A percentile compares a stretch with the other conserved stretches of the same genome.
These are phyloP conservation scores for human (Homo sapiens) DNA, from an alignment of 2,113 vertebrate species.

Conservation along the genomic window DNA sequence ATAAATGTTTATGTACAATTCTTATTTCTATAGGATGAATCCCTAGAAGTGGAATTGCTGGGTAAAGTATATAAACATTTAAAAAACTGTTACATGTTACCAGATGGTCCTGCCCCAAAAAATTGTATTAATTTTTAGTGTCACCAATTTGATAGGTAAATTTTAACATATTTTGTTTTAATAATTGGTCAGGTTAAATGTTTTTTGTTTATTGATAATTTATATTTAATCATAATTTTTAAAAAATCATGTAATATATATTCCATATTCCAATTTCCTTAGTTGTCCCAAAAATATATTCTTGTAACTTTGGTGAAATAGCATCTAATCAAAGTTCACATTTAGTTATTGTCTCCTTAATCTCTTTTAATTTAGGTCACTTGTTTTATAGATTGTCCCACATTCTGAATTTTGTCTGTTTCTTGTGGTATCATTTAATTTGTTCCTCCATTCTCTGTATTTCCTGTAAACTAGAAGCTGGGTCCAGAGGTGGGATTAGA, in stretches of 20 bases:
- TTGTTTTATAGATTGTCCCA: slow-evolving; percentile 42
- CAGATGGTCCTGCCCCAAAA: slow-evolving; percentile 29
- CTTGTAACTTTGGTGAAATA: slow-evolving; percentile 23
- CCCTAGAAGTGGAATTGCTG: slow-evolving; percentile 60
- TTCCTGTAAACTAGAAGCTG: slow-evolving; percentile 32
- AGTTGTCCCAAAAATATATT: slow-evolving; percentile 37
- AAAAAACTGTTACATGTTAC: slow-evolving; percentile 51
- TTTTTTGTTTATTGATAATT: slow-evolving; percentile 21
- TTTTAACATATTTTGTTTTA: slow-evolving; percentile 50
- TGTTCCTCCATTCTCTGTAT: slow-evolving; percentile 11
- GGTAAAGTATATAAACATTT: slow-evolving; percentile 67
- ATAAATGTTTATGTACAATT: slow-evolving; percentile 63
- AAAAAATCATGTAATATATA: slow-evolving; percentile 25
- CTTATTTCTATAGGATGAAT: slow-evolving; percentile 67
- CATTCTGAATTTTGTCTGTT: slow-evolving; percentile 43
- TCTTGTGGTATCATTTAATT: slow-evolving; percentile 29
- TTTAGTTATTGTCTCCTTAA: slow-evolving; percentile 41
- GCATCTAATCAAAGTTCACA: not conserved
- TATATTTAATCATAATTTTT: slow-evolving; percentile 40
- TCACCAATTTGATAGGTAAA: slow-evolving; percentile 40
- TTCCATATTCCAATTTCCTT: not conserved
- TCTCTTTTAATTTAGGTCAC: slow-evolving; percentile 36
- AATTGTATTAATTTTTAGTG: slow-evolving; percentile 51
- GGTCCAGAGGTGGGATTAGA: not conserved
- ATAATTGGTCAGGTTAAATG: slow-evolving; percentile 24